Evolutionary conservation across 1,140 invertebrate genomes (phyloP).

Genomic region (Brachionus angularis): DNA sequence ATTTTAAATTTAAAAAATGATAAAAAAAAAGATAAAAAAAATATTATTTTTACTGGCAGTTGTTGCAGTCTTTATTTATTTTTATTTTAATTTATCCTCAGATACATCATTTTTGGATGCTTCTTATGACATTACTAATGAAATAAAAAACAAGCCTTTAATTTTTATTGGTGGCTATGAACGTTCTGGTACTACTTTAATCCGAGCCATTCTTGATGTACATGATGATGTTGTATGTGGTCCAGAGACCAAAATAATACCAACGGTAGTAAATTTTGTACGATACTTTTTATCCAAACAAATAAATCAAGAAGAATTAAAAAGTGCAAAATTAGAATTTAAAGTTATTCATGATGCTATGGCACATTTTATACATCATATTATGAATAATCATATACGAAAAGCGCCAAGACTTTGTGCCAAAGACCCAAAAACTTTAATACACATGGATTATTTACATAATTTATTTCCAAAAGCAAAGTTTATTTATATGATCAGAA

Average conservation of each 20-base stretch:
- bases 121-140: too few relatives aligned
- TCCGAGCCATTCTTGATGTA: slow-evolving; percentile 94
- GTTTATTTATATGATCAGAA: slow-evolving; percentile 94
- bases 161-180: slow-evolving; percentile 93
- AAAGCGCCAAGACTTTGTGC: slow-evolving; percentile 84
- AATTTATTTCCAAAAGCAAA: slow-evolving; percentile 70
- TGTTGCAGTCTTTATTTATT: too few relatives aligned
- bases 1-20: too few relatives aligned
- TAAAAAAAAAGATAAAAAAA: too few relatives aligned
- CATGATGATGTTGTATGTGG: slow-evolving; percentile 96
- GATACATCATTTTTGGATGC: too few relatives aligned
- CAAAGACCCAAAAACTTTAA: slow-evolving; percentile 96
- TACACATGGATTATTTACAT: slow-evolving; percentile 75
- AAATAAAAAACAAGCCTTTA: too few relatives aligned
- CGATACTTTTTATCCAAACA: slow-evolving; percentile 86
- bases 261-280: slow-evolving; percentile 75
- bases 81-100: too few relatives aligned
- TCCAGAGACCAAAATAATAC: slow-evolving; percentile 93
- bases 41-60: too few relatives aligned
- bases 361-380: slow-evolving; percentile 87
- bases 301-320: slow-evolving; percentile 66
- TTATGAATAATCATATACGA: slow-evolving; percentile 74
- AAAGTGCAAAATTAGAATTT: slow-evolving; percentile 87
- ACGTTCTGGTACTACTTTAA: slow-evolving; percentile 88
- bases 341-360: slow-evolving; percentile 88